A percentile compares a stretch with the other conserved stretches of the same genome.
These are phyloP conservation scores for Hypolimnas misippus DNA, from an alignment of 2,888 invertebrate genomes.

Conservation along the genomic window DNA sequence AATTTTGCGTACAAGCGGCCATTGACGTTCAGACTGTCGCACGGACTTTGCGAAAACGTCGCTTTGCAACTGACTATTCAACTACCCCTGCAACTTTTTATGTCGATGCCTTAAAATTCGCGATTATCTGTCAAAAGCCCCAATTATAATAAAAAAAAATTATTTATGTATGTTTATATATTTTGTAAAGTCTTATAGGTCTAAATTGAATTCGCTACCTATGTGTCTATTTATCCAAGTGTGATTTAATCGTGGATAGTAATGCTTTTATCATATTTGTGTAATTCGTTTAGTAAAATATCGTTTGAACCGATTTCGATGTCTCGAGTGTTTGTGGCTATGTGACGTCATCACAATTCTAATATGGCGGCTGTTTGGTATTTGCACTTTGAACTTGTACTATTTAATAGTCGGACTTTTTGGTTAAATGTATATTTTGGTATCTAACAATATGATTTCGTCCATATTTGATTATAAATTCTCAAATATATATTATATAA, in stretches of 20 bases:
- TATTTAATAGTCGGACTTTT: neutral
- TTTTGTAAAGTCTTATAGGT: neutral
- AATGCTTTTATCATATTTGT: too few species aligned
- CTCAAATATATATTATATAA: too few species aligned
- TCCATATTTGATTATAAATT: too few species aligned
- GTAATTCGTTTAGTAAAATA: too few species aligned
- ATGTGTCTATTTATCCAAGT: neutral
- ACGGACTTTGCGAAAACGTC: neutral
- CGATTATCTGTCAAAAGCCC: constrained; percentile 14
- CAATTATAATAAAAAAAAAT: constrained; percentile 7
- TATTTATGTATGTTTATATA: neutral
- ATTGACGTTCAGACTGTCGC: neutral
- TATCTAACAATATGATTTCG: too few species aligned
- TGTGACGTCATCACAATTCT: neutral
- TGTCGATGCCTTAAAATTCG: neutral
- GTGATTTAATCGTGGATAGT: neutral
- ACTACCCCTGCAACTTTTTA: too few species aligned
- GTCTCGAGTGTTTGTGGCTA: neutral
- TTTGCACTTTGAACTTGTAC: neutral
- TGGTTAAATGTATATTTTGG: neutral
- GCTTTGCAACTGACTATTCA: too few species aligned
- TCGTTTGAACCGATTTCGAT: too few species aligned
- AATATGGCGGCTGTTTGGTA: neutral
- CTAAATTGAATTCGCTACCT: neutral
- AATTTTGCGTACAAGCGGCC: neutral